Conservation (phyloP, 2,888 invertebrate species). For the Cantharis flavilabris region DNA sequence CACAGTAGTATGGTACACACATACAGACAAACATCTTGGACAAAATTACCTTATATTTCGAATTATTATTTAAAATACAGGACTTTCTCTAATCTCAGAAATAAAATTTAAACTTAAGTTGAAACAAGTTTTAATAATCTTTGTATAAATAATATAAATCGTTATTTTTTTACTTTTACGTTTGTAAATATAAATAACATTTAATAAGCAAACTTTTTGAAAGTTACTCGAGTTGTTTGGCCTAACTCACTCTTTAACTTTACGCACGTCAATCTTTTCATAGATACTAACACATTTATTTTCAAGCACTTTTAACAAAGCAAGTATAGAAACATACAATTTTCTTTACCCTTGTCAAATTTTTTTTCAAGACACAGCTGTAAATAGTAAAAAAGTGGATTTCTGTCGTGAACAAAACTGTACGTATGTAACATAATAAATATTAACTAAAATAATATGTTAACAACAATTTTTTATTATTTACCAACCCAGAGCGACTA, state of each 20-base stretch:
- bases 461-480: neutral
- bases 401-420: neutral
- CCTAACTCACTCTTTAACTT: neutral
- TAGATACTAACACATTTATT: neutral
- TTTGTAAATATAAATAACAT: neutral
- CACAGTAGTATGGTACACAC: no score
- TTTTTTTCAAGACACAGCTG: neutral
- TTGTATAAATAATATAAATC: no score
- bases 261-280: neutral
- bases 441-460: neutral
- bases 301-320: neutral
- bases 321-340: neutral
- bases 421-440: neutral
- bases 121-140: no score
- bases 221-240: neutral
- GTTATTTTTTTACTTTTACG: neutral
- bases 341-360: neutral
- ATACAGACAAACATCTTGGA: no score
- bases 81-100: no score
- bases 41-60: no score
- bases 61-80: no score
- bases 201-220: neutral
- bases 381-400: neutral
- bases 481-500: neutral
- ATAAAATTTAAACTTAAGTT: no score